Evolutionary conservation across 2,888 invertebrate genomes (phyloP).

Genomic region (Phyllotreta cruciferae): DNA sequence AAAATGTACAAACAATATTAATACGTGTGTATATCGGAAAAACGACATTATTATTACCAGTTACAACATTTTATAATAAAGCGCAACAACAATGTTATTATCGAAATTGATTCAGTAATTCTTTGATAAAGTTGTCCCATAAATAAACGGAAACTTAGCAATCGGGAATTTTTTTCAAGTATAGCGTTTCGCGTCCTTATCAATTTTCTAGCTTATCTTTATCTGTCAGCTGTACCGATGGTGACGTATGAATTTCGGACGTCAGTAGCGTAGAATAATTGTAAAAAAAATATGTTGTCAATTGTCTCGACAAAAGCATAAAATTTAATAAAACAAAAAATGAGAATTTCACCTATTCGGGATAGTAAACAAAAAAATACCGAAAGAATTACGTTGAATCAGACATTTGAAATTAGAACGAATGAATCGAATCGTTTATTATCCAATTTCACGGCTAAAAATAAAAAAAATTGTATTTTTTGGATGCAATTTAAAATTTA

Average conservation of each 20-base stretch:
- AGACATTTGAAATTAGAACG: no score
- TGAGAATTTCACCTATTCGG: no score
- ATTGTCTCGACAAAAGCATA: no score
- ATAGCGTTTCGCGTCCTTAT: not conserved
- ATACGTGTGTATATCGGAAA: not conserved
- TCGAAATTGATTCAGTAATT: slow-evolving; percentile 22
- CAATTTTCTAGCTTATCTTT: slow-evolving; percentile 39
- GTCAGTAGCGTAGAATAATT: slow-evolving; percentile 9
- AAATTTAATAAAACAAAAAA: no score
- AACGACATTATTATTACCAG: not conserved
- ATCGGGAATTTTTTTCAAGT: slow-evolving; percentile 28
- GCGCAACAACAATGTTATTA: slow-evolving; percentile 12
- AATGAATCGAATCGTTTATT: no score
- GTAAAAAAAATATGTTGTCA: no score
- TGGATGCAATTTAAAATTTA: no score
- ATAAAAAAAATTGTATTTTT: no score
- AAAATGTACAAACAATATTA: not conserved
- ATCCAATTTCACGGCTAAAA: no score
- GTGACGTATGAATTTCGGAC: slow-evolving; percentile 17
- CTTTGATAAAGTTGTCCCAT: slow-evolving; percentile 29
- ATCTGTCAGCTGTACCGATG: slow-evolving; percentile 34
- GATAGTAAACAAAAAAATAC: no score
- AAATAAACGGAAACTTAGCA: slow-evolving; percentile 26
- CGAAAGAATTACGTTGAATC: no score
- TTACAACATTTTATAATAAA: slow-evolving; percentile 1